These are phyloP conservation scores for Amazona vittata DNA, from an alignment of 2,113 vertebrate species.

Conservation along the genomic window DNA sequence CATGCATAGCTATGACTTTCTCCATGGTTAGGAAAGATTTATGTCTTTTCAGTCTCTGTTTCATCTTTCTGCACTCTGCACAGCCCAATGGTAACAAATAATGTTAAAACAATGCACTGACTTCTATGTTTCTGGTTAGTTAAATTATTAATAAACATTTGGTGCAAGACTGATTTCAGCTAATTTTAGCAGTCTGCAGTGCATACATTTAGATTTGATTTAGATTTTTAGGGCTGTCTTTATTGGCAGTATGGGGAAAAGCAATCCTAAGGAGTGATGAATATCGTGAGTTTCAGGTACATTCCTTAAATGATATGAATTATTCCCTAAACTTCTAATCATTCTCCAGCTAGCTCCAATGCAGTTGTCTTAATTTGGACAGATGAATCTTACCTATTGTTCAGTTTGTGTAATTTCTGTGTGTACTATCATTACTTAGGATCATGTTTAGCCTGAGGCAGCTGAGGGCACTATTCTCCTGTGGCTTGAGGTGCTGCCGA, in stretches of 20 bases:
- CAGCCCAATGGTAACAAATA: slow-evolving; percentile 1
- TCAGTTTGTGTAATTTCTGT: not conserved
- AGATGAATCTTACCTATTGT: not conserved
- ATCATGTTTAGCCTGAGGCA: not conserved
- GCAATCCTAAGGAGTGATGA: not conserved
- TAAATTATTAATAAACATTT: slow-evolving; percentile 34
- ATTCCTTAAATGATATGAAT: not conserved
- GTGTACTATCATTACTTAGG: not conserved
- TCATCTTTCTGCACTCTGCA: not conserved
- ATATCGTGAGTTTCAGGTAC: not conserved
- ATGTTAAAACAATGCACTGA: not conserved
- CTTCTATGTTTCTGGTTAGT: not conserved
- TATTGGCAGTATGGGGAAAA: not conserved
- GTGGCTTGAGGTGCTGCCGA: not conserved
- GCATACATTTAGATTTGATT: not conserved
- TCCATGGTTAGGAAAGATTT: not conserved
- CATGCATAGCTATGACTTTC: not conserved
- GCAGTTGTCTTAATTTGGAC: not conserved
- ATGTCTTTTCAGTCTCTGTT: not conserved
- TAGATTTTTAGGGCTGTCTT: not conserved
- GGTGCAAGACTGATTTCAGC: not conserved
- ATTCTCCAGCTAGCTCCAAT: not conserved
- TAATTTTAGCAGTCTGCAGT: not conserved
- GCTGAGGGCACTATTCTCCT: not conserved
- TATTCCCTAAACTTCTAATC: not conserved